A percentile compares a stretch with the other conserved stretches of the same genome.
These are phyloP conservation scores for Pentalonia nigronervosa DNA, from an alignment of 1,140 invertebrate genomes.

Conservation along the genomic window DNA sequence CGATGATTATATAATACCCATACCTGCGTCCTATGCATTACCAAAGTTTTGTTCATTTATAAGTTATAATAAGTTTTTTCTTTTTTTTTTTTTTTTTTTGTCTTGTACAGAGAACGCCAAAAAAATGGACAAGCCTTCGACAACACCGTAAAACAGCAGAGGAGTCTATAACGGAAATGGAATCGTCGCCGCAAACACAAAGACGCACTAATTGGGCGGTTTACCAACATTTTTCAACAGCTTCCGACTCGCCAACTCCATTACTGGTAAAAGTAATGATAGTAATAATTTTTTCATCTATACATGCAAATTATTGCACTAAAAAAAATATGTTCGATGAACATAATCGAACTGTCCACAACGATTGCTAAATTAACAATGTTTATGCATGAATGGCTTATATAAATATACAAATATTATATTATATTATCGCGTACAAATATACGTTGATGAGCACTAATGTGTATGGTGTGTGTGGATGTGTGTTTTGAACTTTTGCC, in stretches of 20 bases:
- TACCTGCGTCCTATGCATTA: neutral
- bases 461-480: neutral
- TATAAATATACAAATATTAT: neutral
- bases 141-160: slow-evolving; percentile 42
- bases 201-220: slow-evolving; percentile 52
- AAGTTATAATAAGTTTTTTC: neutral
- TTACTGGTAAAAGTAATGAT: slow-evolving; percentile 21
- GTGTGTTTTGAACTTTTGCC: neutral
- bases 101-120: slow-evolving; percentile 23
- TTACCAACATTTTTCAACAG: slow-evolving; percentile 55
- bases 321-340: neutral
- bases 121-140: slow-evolving; percentile 55
- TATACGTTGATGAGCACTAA: neutral
- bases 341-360: neutral
- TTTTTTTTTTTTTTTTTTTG: neutral
- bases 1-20: neutral
- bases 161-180: slow-evolving; percentile 37
- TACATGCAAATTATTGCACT: neutral
- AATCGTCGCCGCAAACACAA: slow-evolving; percentile 41
- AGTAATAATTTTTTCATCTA: neutral
- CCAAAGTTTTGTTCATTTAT: neutral
- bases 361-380: neutral
- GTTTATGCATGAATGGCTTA: neutral
- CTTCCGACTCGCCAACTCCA: slow-evolving; percentile 42
- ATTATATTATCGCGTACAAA: neutral